A percentile compares a stretch with the other conserved stretches of the same genome.
Evolutionary conservation across 2,113 vertebrate species (phyloP).

Genomic region (Drymodes brunneopygia): DNA sequence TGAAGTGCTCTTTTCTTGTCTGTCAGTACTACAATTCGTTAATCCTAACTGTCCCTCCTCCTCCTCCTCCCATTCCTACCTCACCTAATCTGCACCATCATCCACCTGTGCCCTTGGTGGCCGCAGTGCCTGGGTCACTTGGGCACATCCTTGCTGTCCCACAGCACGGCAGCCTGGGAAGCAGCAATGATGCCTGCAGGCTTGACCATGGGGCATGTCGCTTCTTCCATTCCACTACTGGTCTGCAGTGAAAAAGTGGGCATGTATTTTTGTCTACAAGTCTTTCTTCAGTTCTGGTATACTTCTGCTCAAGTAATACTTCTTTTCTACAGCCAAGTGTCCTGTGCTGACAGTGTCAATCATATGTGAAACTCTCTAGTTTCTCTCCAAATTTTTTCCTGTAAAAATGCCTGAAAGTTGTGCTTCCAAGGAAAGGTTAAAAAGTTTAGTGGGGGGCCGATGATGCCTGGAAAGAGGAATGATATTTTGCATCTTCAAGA

Average conservation of each 20-base stretch:
- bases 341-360: background rate
- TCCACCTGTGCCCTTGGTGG: rapidly evolving
- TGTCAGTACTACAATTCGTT: background rate
- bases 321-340: background rate
- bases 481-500: background rate
- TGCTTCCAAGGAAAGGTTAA: background rate
- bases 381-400: background rate
- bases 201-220: background rate
- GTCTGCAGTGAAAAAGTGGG: background rate
- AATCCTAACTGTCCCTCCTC: background rate
- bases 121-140: background rate
- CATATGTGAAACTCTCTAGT: background rate
- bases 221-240: background rate
- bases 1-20: background rate
- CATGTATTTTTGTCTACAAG: background rate
- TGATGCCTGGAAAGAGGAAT: background rate
- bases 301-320: background rate
- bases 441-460: background rate
- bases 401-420: background rate
- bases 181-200: background rate
- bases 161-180: background rate
- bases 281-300: background rate
- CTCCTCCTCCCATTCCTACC: background rate
- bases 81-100: background rate
- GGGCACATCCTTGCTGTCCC: background rate